A percentile compares a stretch with the other conserved stretches of the same genome.
Conservation (phyloP, 64 coral and sea anemone genomes). For the Orbicella faveolata region DNA sequence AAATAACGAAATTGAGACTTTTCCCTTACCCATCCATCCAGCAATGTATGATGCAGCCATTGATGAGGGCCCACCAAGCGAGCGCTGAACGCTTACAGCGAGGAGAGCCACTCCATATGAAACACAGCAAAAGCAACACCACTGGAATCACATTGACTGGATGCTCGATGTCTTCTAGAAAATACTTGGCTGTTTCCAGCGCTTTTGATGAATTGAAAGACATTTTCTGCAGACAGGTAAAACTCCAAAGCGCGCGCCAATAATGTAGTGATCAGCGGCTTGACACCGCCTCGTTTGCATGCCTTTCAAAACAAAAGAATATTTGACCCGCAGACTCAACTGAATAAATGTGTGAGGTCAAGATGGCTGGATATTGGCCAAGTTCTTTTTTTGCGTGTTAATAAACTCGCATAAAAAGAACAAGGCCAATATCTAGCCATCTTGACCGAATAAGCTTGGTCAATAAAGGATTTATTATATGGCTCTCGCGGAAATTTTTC, state of each 20-base stretch:
- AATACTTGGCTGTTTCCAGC: conserved; percentile 79
- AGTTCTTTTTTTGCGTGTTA: too few relatives aligned
- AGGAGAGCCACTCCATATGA: conserved; percentile 73
- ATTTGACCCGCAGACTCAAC: too few relatives aligned
- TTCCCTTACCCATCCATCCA: conserved; percentile 93
- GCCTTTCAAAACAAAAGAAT: too few relatives aligned
- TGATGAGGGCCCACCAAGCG: conserved; percentile 86
- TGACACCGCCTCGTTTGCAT: too few relatives aligned
- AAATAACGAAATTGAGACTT: not conserved
- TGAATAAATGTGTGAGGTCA: too few relatives aligned
- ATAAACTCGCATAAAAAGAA: too few relatives aligned
- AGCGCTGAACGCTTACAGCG: conserved; percentile 38
- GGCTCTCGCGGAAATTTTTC: too few relatives aligned
- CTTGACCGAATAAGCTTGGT: too few relatives aligned
- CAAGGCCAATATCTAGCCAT: too few relatives aligned
- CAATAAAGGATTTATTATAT: too few relatives aligned
- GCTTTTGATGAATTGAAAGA: conserved; percentile 53
- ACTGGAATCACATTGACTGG: conserved; percentile 80
- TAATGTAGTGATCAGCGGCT: too few relatives aligned
- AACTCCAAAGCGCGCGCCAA: not conserved
- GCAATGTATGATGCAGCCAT: conserved; percentile 90
- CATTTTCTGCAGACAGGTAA: not conserved
- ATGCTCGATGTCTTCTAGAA: conserved; percentile 78
- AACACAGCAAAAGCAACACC: conserved; percentile 56
- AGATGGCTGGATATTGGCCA: too few relatives aligned